These are phyloP conservation scores for Berghia stephanieae DNA, from an alignment of 1,140 invertebrate genomes.

Conservation along the genomic window DNA sequence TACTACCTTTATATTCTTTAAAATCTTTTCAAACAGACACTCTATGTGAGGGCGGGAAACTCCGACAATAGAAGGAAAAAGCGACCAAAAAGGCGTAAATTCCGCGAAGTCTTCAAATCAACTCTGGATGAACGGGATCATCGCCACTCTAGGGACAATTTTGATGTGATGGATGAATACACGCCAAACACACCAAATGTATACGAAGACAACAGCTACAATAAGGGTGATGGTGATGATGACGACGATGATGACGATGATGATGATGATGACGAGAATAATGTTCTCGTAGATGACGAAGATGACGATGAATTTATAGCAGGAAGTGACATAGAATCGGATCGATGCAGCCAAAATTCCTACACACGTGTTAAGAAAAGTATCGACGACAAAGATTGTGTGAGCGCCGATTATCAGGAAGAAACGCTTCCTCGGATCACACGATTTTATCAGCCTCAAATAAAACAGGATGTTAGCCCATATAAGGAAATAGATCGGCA, in stretches of 20 bases:
- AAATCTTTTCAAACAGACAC: no score
- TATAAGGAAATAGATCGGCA: not conserved
- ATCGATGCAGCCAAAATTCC: conserved; percentile 13
- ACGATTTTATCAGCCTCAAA: not conserved
- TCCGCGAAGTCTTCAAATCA: no score
- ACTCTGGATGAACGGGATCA: no score
- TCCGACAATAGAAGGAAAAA: no score
- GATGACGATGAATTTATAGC: conserved; percentile 26
- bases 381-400: not conserved
- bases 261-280: conserved; percentile 19
- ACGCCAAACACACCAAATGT: no score
- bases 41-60: no score
- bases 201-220: no score
- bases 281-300: conserved; percentile 28
- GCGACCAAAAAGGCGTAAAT: no score
- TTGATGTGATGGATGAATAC: no score
- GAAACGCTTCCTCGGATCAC: not conserved
- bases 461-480: not conserved
- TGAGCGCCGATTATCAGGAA: not conserved
- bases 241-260: conserved; percentile 28
- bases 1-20: no score
- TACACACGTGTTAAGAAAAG: conserved; percentile 17
- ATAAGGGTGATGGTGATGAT: no score
- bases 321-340: conserved; percentile 20
- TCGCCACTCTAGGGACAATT: no score